Conservation (phyloP, 2,113 vertebrate species). For the Nesogale talazaci region DNA sequence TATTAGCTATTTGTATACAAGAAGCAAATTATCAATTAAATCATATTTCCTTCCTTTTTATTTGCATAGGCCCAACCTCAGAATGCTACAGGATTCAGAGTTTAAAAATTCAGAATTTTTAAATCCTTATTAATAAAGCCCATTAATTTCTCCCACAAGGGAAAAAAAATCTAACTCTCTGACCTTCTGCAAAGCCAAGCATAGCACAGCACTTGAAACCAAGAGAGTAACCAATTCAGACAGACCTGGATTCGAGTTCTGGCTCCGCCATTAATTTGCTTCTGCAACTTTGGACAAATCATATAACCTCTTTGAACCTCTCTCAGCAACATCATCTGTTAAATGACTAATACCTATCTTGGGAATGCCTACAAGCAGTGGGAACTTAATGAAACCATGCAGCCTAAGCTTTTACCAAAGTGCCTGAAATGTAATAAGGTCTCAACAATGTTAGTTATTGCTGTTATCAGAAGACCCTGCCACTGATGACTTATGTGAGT, state of each 20-base stretch:
- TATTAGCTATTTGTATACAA: not conserved
- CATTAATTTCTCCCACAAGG: not conserved
- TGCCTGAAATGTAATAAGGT: not conserved
- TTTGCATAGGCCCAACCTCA: not conserved
- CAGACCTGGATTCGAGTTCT: not conserved
- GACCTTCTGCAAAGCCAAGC: not conserved
- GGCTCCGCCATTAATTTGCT: not conserved
- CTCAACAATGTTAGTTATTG: not conserved
- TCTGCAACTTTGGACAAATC: not conserved
- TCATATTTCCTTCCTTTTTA: not conserved
- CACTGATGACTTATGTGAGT: not conserved
- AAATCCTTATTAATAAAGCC: not conserved
- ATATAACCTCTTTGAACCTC: not conserved
- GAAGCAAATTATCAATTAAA: not conserved
- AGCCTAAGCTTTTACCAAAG: not conserved
- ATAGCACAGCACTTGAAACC: not conserved
- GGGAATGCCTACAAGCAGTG: not conserved
- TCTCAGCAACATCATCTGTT: not conserved
- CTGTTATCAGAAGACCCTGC: not conserved
- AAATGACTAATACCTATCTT: not conserved
- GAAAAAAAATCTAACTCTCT: not conserved
- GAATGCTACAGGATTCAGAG: not conserved
- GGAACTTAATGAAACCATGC: not conserved
- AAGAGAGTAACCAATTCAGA: not conserved
- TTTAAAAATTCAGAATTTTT: not conserved